These are phyloP conservation scores for Hermodice carunculata DNA, from an alignment of 2,888 invertebrate species.

Conservation along the genomic window DNA sequence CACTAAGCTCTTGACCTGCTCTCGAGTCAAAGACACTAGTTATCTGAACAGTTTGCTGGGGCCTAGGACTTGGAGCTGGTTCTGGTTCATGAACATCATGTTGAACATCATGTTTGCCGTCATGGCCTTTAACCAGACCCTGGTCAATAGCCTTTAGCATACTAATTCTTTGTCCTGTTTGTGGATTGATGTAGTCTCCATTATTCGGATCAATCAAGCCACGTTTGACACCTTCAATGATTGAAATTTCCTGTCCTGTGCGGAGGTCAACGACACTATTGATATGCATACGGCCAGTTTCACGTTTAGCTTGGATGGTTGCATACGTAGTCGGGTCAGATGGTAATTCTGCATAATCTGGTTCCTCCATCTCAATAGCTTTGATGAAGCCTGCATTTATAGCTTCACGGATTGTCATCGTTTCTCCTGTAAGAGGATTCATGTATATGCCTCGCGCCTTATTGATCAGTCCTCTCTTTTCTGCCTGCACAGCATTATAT, in stretches of 20 bases:
- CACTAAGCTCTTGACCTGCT: slow-evolving; percentile 77
- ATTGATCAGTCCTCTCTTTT: slow-evolving; percentile 43
- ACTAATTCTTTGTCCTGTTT: slow-evolving; percentile 78
- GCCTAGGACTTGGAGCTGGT: slow-evolving; percentile 53
- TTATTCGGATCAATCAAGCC: slow-evolving; percentile 83
- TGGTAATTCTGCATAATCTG: slow-evolving; percentile 39
- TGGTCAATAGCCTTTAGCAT: slow-evolving; percentile 87
- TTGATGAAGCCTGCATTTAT: slow-evolving; percentile 36
- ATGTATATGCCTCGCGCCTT: slow-evolving; percentile 73
- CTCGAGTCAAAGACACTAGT: slow-evolving; percentile 88
- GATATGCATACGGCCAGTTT: slow-evolving; percentile 30
- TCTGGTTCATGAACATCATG: background rate
- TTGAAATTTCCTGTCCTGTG: slow-evolving; percentile 82
- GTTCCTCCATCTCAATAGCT: slow-evolving; percentile 39
- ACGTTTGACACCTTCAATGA: slow-evolving; percentile 92
- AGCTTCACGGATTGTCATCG: slow-evolving; percentile 74
- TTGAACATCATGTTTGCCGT: slow-evolving; percentile 10
- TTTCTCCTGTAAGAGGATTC: slow-evolving; percentile 78
- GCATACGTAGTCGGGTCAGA: slow-evolving; percentile 50
- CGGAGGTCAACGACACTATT: slow-evolving; percentile 76
- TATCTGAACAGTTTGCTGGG: slow-evolving; percentile 82
- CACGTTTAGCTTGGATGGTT: slow-evolving; percentile 37
- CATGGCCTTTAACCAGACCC: slow-evolving; percentile 79
- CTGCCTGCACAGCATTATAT: slow-evolving; percentile 42
- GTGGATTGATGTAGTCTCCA: slow-evolving; percentile 77